phyloP scores from a whole-genome alignment of 2,113 vertebrate genomes.

The Trachemys scripta region DNA sequence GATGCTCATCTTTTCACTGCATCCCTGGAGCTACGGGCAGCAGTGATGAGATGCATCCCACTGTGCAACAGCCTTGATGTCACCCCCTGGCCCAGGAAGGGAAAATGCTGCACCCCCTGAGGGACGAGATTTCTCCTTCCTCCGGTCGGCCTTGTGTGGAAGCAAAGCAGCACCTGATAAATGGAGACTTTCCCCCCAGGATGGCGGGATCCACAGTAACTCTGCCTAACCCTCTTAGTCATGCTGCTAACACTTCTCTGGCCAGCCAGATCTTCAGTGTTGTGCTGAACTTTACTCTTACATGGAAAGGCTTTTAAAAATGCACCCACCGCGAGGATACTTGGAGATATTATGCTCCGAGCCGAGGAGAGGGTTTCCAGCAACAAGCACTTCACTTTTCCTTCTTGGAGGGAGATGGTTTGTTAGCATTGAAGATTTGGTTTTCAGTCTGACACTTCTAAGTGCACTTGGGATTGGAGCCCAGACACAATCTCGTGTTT shows the following conservation, averaged over 20 bases:
- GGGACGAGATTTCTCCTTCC: background rate
- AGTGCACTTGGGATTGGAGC: background rate
- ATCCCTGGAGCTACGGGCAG: background rate
- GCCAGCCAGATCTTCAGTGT: background rate
- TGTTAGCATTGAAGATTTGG: background rate
- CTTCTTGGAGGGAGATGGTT: background rate
- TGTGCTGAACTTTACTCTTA: background rate
- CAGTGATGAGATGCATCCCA: background rate
- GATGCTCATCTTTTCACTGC: background rate
- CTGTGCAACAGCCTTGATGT: background rate
- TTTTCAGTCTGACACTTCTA: background rate
- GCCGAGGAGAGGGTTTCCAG: background rate
- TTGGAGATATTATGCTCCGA: background rate
- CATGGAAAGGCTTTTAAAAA: background rate
- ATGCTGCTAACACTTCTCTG: background rate
- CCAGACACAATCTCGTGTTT: background rate
- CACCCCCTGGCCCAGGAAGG: background rate
- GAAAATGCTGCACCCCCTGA: background rate
- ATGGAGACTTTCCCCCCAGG: background rate
- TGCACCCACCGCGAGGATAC: too few species aligned
- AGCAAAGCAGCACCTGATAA: background rate
- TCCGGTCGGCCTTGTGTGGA: background rate
- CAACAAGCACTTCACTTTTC: background rate
- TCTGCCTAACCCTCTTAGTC: background rate
- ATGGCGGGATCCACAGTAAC: background rate